These are phyloP conservation scores for Ceramica pisi DNA, from an alignment of 2,888 invertebrate genomes.

Conservation along the genomic window DNA sequence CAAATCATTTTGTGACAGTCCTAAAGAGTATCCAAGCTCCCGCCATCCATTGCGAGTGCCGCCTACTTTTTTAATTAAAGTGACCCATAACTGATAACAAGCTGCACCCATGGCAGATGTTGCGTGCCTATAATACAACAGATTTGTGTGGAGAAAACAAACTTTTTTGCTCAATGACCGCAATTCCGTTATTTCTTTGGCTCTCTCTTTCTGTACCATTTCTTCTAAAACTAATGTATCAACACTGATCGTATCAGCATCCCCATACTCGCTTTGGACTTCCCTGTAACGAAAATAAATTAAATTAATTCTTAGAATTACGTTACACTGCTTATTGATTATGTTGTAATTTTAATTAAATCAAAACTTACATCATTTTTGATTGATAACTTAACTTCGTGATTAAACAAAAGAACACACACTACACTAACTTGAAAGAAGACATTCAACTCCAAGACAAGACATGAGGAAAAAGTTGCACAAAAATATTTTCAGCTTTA, in stretches of 20 bases:
- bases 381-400: constrained; percentile 4
- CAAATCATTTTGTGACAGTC: constrained; percentile 81
- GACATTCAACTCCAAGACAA: neutral
- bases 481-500: constrained; percentile 27
- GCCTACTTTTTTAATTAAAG: constrained; percentile 82
- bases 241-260: constrained; percentile 83
- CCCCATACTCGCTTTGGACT: constrained; percentile 73
- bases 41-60: constrained; percentile 85
- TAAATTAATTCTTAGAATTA: constrained; percentile 16
- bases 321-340: neutral
- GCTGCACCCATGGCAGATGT: constrained; percentile 81
- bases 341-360: constrained; percentile 12
- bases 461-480: constrained; percentile 32
- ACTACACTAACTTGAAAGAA: neutral
- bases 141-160: constrained; percentile 81
- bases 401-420: constrained; percentile 25
- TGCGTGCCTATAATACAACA: constrained; percentile 84
- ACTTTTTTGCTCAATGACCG: constrained; percentile 83
- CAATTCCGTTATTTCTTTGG: constrained; percentile 80
- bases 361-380: constrained; percentile 42
- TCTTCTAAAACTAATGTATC: constrained; percentile 84
- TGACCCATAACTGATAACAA: constrained; percentile 85
- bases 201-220: constrained; percentile 79
- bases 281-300: constrained; percentile 78
- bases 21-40: constrained; percentile 82